Conservation (phyloP, 2,888 invertebrate species). For the Macrophya annulata region DNA sequence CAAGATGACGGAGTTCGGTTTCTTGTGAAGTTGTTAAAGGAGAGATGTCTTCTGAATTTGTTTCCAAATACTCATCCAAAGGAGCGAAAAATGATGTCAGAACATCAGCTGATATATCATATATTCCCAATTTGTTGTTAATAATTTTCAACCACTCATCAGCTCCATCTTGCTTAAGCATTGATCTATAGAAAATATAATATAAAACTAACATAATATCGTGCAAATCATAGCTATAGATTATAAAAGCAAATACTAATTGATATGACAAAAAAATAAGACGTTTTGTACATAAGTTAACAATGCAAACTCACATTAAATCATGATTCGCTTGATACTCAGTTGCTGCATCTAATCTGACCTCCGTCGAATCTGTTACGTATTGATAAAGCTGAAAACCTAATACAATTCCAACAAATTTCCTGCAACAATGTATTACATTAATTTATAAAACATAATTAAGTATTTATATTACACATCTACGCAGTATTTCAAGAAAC, state of each 20-base stretch:
- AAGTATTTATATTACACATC: neutral
- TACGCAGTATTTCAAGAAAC: neutral
- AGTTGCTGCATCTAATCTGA: slow-evolving; percentile 66
- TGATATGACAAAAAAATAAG: neutral
- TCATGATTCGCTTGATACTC: slow-evolving; percentile 62
- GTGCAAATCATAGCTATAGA: slow-evolving; percentile 1
- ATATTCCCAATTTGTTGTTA: slow-evolving; percentile 65
- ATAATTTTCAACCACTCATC: slow-evolving; percentile 68
- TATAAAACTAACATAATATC: neutral
- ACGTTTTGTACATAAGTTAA: neutral
- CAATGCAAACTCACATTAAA: slow-evolving; percentile 69
- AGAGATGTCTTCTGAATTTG: slow-evolving; percentile 57
- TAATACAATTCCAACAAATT: slow-evolving; percentile 71
- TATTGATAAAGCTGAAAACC: slow-evolving; percentile 74
- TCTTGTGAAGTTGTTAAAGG: slow-evolving; percentile 64
- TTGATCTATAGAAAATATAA: slow-evolving; percentile 64
- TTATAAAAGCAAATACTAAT: slow-evolving; percentile 20
- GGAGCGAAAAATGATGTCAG: slow-evolving; percentile 70
- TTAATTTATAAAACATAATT: neutral
- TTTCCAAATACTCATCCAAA: slow-evolving; percentile 69
- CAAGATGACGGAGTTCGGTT: slow-evolving; percentile 67
- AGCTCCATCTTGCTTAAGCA: slow-evolving; percentile 68
- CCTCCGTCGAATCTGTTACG: slow-evolving; percentile 64
- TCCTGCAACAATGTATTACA: slow-evolving; percentile 64
- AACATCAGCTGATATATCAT: slow-evolving; percentile 64